A percentile compares a stretch with the other conserved stretches of the same genome.
Evolutionary conservation across 2,113 vertebrate species (phyloP).

Genomic region (Pangasianodon gigas): DNA sequence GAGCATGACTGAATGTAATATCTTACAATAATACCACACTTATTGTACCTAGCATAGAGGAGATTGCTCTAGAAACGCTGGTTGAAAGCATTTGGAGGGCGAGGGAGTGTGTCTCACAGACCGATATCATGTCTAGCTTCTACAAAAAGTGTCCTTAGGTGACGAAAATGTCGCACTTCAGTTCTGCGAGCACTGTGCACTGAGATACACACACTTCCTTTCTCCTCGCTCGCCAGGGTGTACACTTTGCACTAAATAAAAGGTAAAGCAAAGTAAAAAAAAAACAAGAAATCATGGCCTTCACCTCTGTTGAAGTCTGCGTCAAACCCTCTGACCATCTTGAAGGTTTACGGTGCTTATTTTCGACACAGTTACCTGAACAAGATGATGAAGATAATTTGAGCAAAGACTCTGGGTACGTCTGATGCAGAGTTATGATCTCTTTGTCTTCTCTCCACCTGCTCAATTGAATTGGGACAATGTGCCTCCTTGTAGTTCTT

Average conservation of each 20-base stretch:
- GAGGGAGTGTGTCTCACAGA: not conserved
- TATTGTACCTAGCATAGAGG: not conserved
- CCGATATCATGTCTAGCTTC: not conserved
- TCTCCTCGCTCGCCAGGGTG: not conserved
- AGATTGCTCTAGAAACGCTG: too few relatives aligned
- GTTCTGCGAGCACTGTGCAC: not conserved
- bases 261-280: not conserved
- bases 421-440: conserved; percentile 35
- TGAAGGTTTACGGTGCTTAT: not conserved
- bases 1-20: not conserved
- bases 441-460: conserved; percentile 21
- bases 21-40: not conserved
- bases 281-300: not conserved
- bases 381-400: not conserved
- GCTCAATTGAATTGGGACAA: not conserved
- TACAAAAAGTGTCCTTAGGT: not conserved
- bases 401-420: conserved; percentile 4
- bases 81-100: not conserved
- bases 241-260: not conserved
- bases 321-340: not conserved
- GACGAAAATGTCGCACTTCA: not conserved
- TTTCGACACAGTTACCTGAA: not conserved
- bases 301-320: not conserved
- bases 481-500: not conserved
- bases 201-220: not conserved